phyloP scores from a whole-genome alignment of 2,797 vertebrate genomes.

The Rhabdomys pumilio region DNA sequence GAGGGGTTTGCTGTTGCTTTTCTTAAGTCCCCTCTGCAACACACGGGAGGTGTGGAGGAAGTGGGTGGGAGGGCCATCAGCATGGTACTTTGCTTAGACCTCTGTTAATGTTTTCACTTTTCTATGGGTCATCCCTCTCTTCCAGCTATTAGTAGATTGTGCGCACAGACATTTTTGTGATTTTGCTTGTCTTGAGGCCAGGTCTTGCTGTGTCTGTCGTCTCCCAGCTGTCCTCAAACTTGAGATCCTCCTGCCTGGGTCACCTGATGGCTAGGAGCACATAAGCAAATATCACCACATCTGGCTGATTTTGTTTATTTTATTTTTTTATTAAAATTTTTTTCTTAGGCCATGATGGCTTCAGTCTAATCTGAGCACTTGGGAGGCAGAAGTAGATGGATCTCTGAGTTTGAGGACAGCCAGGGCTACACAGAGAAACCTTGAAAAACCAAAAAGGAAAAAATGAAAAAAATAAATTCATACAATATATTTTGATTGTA shows the following conservation, averaged over 20 bases:
- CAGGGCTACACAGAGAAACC: background rate
- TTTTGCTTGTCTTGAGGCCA: background rate
- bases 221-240: background rate
- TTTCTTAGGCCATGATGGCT: background rate
- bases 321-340: background rate
- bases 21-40: constrained; percentile 60
- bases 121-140: background rate
- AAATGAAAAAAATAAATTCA: background rate
- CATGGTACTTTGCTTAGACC: background rate
- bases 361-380: background rate
- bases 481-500: background rate
- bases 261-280: background rate
- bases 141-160: background rate
- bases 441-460: background rate
- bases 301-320: background rate
- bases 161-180: background rate
- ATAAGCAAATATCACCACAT: background rate
- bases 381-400: background rate
- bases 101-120: constrained; percentile 10
- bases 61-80: background rate
- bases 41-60: constrained; percentile 46
- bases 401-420: background rate
- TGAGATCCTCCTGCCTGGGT: background rate
- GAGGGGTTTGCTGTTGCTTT: background rate
- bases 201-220: background rate